phyloP scores from a whole-genome alignment of 2,888 invertebrate species.

The Augochlorella aurata region DNA sequence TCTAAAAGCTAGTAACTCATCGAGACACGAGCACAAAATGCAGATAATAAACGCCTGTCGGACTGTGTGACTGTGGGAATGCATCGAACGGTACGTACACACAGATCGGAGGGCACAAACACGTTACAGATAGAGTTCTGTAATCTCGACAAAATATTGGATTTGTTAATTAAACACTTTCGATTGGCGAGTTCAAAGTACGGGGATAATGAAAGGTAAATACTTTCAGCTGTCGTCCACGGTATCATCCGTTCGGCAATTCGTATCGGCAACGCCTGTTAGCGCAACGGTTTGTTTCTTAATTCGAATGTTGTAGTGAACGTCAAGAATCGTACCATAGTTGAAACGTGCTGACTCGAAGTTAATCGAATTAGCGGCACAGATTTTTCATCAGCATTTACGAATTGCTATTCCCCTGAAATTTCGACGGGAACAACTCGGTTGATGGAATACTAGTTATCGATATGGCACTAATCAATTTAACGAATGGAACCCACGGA shows the following conservation, averaged over 20 bases:
- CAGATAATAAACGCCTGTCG: neutral
- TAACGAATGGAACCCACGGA: neutral
- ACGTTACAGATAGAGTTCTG: constrained; percentile 13
- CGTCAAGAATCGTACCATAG: neutral
- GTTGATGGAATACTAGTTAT: neutral
- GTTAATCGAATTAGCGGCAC: neutral
- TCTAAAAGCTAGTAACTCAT: no score
- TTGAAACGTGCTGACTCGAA: neutral
- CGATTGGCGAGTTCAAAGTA: constrained; percentile 46
- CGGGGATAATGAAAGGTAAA: constrained; percentile 9
- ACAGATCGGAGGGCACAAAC: constrained; percentile 8
- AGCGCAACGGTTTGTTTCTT: neutral
- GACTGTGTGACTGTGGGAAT: neutral
- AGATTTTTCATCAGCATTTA: neutral
- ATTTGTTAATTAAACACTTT: constrained; percentile 28
- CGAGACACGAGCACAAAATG: neutral
- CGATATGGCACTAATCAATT: neutral
- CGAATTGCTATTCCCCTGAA: neutral
- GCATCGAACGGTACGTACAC: constrained; percentile 4
- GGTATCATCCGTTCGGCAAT: constrained; percentile 14
- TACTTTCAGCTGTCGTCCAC: neutral
- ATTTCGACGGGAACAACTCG: neutral
- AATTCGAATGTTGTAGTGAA: neutral
- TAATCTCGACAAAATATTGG: constrained; percentile 52
- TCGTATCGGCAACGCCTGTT: neutral